Evolutionary conservation across 2,888 invertebrate genomes (phyloP).

Genomic region (Carcina quercana): DNA sequence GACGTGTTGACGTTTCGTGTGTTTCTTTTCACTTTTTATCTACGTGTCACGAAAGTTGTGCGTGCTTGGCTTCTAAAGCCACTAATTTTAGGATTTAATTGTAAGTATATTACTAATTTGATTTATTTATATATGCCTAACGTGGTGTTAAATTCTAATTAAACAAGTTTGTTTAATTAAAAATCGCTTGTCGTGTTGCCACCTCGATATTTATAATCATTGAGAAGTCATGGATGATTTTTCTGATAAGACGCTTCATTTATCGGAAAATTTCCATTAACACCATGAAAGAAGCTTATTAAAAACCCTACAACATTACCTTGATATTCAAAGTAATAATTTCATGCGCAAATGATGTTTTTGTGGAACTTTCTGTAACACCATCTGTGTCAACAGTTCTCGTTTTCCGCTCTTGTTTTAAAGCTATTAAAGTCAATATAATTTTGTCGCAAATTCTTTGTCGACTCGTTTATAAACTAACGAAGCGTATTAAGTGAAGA

Average conservation of each 20-base stretch:
- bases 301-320: neutral
- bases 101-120: slow-evolving; percentile 47
- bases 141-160: no score
- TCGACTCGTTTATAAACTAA: no score
- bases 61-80: slow-evolving; percentile 59
- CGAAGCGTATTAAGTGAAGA: no score
- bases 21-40: slow-evolving; percentile 53
- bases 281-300: slow-evolving; percentile 6
- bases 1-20: slow-evolving; percentile 30
- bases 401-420: no score
- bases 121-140: no score
- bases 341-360: slow-evolving; percentile 3
- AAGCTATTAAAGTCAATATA: no score
- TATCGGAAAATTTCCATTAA: slow-evolving; percentile 25
- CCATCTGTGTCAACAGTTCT: slow-evolving; percentile 15
- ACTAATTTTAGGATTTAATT: slow-evolving; percentile 61
- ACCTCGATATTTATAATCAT: no score
- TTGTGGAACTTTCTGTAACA: slow-evolving; percentile 7
- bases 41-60: slow-evolving; percentile 67
- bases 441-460: no score
- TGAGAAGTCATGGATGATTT: slow-evolving; percentile 22
- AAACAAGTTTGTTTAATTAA: no score
- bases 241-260: slow-evolving; percentile 26
- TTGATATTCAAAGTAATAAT: neutral
- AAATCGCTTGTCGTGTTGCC: no score